Evolutionary conservation across 1,140 invertebrate genomes (phyloP), one percentile per base, ranked within the genome.

Genomic region (Gonatopus flavifemur): DNA sequence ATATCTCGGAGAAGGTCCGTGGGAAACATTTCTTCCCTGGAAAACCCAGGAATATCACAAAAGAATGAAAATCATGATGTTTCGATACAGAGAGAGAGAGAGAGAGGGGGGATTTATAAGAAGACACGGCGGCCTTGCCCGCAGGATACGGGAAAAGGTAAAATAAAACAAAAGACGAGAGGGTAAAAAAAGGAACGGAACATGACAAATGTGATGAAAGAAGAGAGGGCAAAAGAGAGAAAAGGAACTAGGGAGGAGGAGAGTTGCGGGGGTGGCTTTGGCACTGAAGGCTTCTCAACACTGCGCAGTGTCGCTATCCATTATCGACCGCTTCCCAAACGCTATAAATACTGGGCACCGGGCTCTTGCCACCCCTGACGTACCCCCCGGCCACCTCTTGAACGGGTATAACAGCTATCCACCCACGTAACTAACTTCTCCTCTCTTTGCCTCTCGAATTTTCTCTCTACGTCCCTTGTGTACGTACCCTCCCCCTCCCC

Each of bases 261-360:
- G 9, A 18, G n/a, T n/a, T n/a, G n/a, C 30, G 28, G 19, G 38
- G 25, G 44, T 22, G 48, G 35, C 39, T 59, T 61, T 47, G 52
- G 54, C 40, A 49, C 54, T 13, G 47, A 53, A 54, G 52, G 56
- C 55, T 63, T 66, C 59, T 59, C 52, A 74, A 72, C n/a, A n/a
- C 70, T 72, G 71, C 71, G 71, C 69, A 71, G 59, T 67, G 66
- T 66, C 67, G 68, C 63, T 70, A 67, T 72, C 62, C 63, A 61
- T 59, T 74, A 74, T 72, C 69, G 71, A 74, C 64, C 71, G 55
- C 61, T 61, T 65, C 61, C 57, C 69, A 61, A 55, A 62, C 59
- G 66, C 70, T 74, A 74, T 74, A 74, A 74, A 72, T 74, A 74
- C 71, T 71, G 66, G 66, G 69, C 63, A 72, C 66, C 66, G 58